Base-by-base conservation (phyloP, 2,113 vertebrate genomes). In the Charadrius vociferus region DNA sequence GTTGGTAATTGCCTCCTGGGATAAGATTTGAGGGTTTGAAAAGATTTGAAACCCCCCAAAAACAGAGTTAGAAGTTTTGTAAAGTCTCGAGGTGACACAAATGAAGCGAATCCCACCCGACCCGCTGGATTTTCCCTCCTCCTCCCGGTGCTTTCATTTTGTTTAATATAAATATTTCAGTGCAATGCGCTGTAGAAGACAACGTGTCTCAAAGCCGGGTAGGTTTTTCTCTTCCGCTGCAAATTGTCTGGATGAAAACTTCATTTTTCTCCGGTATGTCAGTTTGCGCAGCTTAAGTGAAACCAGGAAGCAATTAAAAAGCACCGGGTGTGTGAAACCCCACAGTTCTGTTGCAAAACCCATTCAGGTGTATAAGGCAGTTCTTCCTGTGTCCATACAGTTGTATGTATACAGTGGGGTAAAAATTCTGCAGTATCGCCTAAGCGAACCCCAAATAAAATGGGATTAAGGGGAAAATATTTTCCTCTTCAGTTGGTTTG, bases 301-400 rank as follows among this genome's bases (percentile, higher is more conserved):
- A 80, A 59, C 3, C 26, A 32, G 79, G 47, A 34, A 27, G 66
- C 15, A 14, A 7, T 65, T 29, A 23, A 65, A 80, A 55, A 18
- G 41, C 68, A 1, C 3, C 2, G 6, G 14, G 41, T 3, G 4
- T 18, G 63, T 47, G 88, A 23, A 72, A 65, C 29, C 20, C 8
- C 5, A 2, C 8, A 17, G 59, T 3, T 36, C 17, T 61, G 36
- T 1, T 41, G 65, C 39, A 26, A 36, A 73, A 71, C 23, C 1
- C 53, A 2, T 7, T 1, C 18, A 5, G n/a, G 9, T 39, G 34
- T 70, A 0, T 2, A 2, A 45, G 7, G 65, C 45, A 27, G n/a
- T 12, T 62, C 34, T 37, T 29, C 2, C 53, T 22, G 8, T 34
- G 4, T 15, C 50, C 50, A 1, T 11, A 7, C 29, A 22, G 50